Evolutionary conservation across 2,797 vertebrate species (phyloP), one percentile per base, ranked within the genome.

Genomic region (Takifugu rubripes): DNA sequence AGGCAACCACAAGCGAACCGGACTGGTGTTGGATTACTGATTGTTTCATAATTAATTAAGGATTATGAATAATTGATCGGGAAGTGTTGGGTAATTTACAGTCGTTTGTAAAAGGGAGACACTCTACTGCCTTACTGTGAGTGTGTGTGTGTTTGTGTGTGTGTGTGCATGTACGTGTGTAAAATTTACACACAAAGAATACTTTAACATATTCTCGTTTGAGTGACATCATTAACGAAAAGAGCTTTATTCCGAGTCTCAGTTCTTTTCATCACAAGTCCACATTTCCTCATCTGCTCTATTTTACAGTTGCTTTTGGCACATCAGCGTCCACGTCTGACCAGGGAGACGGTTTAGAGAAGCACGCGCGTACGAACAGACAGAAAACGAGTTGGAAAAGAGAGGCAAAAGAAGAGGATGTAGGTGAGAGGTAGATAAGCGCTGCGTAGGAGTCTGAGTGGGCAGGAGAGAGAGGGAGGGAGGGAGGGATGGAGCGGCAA

Each of bases 21-120:
- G 83, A 86, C 84, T 79, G 83, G 89, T 89, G 82, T 91, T 88
- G 72, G 81, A 89, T 92, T 91, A 89, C 90, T 74, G 77, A 87
- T 88, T 54, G 82, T 89, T 92, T 87, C 87, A 91, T 91, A 90
- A 91, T 91, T 91, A 90, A 92, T 91, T 81, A 72, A 64, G 49
- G 63, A 69, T 85, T 84, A 90, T 92, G 86, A 91, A 91, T 92
- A 88, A 90, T 90, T 89, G 82, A 92, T 86, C 70, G 71, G 48
- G 52, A 74, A 85, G 86, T 86, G 73, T 84, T 84, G 84, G 88
- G 82, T 92, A 86, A 87, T 92, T 92, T 90, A 92, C 87, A 81
- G 84, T 74, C 65, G 74, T 74, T 87, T 88, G 87, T 88, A 90
- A 89, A 85, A 75, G 77, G 82, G 84, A 78, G 59, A 66, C 73